Evolutionary conservation across 2,113 vertebrate species (phyloP).

Genomic region (Lycaon pictus): DNA sequence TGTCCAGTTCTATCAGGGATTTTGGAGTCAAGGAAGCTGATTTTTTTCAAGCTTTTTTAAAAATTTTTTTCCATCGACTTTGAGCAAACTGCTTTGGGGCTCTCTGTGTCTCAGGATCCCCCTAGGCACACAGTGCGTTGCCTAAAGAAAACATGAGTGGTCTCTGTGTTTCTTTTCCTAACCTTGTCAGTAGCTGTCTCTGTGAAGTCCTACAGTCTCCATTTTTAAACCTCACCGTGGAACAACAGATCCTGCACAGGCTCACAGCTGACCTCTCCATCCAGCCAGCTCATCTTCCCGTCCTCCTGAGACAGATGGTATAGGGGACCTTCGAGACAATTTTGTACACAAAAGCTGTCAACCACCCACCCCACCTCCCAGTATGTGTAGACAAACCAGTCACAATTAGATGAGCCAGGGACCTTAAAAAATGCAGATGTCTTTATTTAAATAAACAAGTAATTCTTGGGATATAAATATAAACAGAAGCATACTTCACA

Average conservation of each 20-base stretch:
- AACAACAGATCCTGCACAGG: background rate
- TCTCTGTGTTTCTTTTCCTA: background rate
- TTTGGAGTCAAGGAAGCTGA: background rate
- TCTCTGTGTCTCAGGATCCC: background rate
- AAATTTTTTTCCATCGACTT: background rate
- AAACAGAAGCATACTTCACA: slow-evolving; percentile 16
- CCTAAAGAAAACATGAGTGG: background rate
- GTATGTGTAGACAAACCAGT: background rate
- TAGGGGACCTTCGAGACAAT: background rate
- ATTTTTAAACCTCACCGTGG: background rate
- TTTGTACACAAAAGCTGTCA: background rate
- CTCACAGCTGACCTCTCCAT: background rate
- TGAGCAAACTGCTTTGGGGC: background rate
- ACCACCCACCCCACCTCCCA: background rate
- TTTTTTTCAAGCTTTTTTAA: background rate
- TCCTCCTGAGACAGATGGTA: background rate
- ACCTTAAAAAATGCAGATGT: background rate
- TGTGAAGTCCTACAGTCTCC: background rate
- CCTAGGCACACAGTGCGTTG: background rate
- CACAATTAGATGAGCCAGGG: background rate
- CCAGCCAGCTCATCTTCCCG: background rate
- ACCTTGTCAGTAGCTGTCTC: background rate
- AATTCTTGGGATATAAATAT: background rate
- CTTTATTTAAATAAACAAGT: slow-evolving; percentile 21
- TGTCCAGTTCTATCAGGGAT: background rate